Evolutionary conservation across 2,113 vertebrate species (phyloP).

Genomic region (Podarcis raffonei): DNA sequence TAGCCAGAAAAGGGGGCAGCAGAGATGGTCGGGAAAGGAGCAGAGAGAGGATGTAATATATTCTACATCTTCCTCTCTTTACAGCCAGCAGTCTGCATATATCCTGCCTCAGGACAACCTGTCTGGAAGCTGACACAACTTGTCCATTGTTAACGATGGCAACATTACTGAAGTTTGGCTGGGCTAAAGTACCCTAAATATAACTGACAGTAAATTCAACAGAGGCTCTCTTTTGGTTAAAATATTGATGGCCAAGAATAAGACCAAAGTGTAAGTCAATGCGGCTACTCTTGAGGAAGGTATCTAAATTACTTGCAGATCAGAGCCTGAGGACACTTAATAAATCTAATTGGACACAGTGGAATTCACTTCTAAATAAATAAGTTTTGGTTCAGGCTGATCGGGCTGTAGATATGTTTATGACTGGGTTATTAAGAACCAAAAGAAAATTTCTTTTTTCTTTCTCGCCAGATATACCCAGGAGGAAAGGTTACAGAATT

Average conservation of each 20-base stretch:
- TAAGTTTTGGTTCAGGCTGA: neutral
- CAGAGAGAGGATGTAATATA: neutral
- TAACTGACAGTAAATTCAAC: neutral
- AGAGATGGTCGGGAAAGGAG: neutral
- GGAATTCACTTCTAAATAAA: neutral
- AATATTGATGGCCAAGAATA: neutral
- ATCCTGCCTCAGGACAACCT: neutral
- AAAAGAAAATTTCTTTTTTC: too few species aligned
- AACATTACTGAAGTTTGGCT: neutral
- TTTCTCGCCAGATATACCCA: neutral
- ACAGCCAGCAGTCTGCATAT: neutral
- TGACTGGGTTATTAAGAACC: neutral
- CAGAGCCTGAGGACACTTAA: neutral
- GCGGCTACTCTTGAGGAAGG: neutral
- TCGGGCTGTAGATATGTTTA: neutral
- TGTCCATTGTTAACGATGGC: neutral
- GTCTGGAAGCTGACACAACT: constrained; percentile 10
- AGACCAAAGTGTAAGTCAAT: neutral
- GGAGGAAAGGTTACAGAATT: neutral
- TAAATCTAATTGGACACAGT: neutral
- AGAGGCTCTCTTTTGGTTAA: neutral
- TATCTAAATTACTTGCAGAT: neutral
- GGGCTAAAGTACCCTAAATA: neutral
- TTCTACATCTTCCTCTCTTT: neutral
- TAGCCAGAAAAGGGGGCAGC: neutral